Evolutionary conservation across 1,140 invertebrate species (phyloP).

Genomic region (Harpegnathos saltator): DNA sequence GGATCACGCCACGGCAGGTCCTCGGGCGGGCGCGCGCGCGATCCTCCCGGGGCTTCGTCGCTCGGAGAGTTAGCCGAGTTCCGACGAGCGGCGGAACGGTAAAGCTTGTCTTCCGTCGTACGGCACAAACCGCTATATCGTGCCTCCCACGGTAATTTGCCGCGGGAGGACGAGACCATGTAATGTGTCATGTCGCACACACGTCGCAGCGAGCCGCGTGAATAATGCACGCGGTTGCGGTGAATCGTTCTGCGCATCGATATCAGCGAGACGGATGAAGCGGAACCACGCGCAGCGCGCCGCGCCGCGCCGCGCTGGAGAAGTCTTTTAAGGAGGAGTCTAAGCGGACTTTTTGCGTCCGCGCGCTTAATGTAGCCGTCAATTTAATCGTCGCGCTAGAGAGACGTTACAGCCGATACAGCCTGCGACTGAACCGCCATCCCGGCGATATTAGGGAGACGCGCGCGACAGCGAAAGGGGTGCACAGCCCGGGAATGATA

Average conservation of each 20-base stretch:
- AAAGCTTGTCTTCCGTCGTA: neutral
- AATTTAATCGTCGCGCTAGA: constrained; percentile 22
- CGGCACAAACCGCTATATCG: neutral
- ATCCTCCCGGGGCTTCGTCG: neutral
- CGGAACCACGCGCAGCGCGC: no score
- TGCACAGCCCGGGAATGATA: neutral
- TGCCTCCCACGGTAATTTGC: neutral
- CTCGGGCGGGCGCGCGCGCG: neutral
- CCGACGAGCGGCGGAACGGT: neutral
- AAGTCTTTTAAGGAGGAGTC: no score
- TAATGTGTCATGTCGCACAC: neutral
- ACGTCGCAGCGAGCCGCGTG: neutral
- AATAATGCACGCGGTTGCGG: neutral
- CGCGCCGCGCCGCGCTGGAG: no score
- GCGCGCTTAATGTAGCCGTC: neutral
- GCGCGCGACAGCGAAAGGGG: neutral
- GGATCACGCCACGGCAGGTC: constrained; percentile 20
- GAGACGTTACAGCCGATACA: neutral
- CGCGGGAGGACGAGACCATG: neutral
- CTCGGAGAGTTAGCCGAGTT: neutral
- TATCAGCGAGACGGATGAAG: no score
- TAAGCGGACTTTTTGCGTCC: no score
- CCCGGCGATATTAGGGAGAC: neutral
- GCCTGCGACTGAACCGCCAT: neutral
- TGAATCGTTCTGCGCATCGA: constrained; percentile 6